Base-by-base conservation (phyloP, 2,797 vertebrate species). In the Odontamblyopus lacepedii region DNA sequence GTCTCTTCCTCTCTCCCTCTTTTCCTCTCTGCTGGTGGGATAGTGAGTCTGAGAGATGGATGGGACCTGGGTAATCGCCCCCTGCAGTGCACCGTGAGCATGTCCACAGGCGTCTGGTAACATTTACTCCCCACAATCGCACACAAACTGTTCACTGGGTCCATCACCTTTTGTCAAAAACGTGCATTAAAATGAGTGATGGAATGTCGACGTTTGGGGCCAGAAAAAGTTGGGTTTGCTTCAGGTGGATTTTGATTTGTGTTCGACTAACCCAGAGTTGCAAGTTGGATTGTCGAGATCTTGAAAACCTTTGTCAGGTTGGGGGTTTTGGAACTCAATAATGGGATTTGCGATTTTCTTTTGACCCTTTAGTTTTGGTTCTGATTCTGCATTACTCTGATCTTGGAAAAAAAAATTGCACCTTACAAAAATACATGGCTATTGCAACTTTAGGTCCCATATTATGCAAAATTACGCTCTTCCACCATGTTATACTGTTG, bases 11-110 rank as follows among this genome's bases (percentile, higher is more conserved):
- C 13, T 18, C 50, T 51, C 50, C 19, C 50, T 51, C 18, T 5
- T 5, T 29, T 12, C n/a, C 26, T 29, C 12, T 13, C 53, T 67
- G 64, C 72, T 73, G 69, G 62, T 70, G 79, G 12, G 75, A 70
- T 71, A 69, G 59, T 63, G 62, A 35, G 80, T 53, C 78, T 29
- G 69, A 29, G 82, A 84, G 89, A 90, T 83, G 82, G 86, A 88
- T 88, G 90, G 85, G 78, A 78, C 83, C 63, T 84, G 64, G 60
- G 77, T 90, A 92, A 92, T 93, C 87, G 85, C 87, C 89, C 87
- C 90, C 88, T 30, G 74, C 88, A 80, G 91, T 82, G 89, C 84
- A 78, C 85, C 77, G 90, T 91, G 87, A 87, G 88, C 79, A 69
- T 77, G 85, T 86, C 91, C 88, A 78, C 86, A 79, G 90, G 93